Base-by-base conservation (phyloP, 2,888 invertebrate species). In the Busseola fusca region DNA sequence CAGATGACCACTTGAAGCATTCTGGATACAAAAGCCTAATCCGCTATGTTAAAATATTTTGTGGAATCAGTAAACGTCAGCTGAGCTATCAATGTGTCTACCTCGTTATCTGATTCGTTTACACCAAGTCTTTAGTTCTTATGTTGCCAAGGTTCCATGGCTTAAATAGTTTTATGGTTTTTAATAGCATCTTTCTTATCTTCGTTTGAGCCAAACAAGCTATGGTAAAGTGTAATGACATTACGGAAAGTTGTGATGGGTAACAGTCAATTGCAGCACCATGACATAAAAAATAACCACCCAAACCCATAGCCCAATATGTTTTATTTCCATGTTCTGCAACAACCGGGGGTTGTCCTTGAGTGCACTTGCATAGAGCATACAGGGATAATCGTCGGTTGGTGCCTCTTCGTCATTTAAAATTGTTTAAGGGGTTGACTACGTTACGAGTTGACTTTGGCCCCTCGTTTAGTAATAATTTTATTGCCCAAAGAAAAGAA, bases 101-200 rank as follows among this genome's bases (percentile, higher is more conserved):
- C 25, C 12, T 64, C 27, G 52, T 72, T 74, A 78, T 78, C 74
- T 69, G 7, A 18, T n/a, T 63, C 62, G 64, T 72, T 66, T 45
- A 64, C 52, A 65, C 40, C 56, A 65, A 64, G 45, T 58, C 16
- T 80, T 71, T 64, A 50, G 21, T 42, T 37, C 40, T 81, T 68
- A 68, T 50, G 37, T 16, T 78, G 56, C 62, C 64, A 77, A 80
- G 69, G 72, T 50, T 67, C n/a, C 45, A 54, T 52, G 57, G 66
- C 48, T 78, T 65, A 65, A 56, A 58, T 57, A 48, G 54, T 68
- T 80, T 70, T 77, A 68, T 71, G 74, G 37, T 42, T 57, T 50
- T 74, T 37, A 48, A 67, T 14, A 30, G 25, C 27, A 64, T 65
- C 37, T 59, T 48, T 45, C 40, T 70, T 64, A 74, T 79, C 64